Evolutionary conservation across 1,140 invertebrate species (phyloP), one percentile per base, ranked within the genome.

Genomic region (Aphelenchoides fujianensis): DNA sequence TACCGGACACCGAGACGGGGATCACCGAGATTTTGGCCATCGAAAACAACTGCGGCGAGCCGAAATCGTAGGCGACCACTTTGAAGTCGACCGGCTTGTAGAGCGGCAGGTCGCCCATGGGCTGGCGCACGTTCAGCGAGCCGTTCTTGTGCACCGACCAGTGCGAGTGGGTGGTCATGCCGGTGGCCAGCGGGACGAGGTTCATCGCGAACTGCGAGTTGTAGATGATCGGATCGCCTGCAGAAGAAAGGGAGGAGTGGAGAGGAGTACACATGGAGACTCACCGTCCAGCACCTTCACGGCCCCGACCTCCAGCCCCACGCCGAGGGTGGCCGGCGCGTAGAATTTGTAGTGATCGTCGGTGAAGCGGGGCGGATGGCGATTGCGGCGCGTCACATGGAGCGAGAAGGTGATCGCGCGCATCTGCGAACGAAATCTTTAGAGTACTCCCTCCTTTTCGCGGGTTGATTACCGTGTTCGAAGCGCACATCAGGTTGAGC

Each of bases 1-100:
- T 34, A 76, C 75, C 66, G 3, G 76, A 78, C 31, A 78, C 76
- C 27, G 79, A 74, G 16, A 78, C 76, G 3, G 76, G 76, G 3
- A 78, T 70, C 54, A 78, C 48, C 5, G 68, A 73, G 28, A 78
- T 52, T 28, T 81, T 81, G 9, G 69, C 61, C 7, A 71, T 62
- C 3, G 78, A 77, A 55, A 80, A 78, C 12, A 78, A 67, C 59
- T 78, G 76, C 3, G 76, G 76, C 19, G 78, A 80, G 28, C 76
- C 76, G 41, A 78, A 78, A 37, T 78, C 76, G 31, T 73, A 61
- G 1, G 76, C 76, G 23, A 78, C 31, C n/a, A 78, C 7, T 12
- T 63, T 41, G 12, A 78, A 34, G n/a, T 67, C 55, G 27, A 79
- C 66, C 2, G 74, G 62, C 48, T 70, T 68, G 35, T 77, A 78